Conservation (phyloP, 2,113 vertebrate species). For the Pterocles gutturalis region DNA sequence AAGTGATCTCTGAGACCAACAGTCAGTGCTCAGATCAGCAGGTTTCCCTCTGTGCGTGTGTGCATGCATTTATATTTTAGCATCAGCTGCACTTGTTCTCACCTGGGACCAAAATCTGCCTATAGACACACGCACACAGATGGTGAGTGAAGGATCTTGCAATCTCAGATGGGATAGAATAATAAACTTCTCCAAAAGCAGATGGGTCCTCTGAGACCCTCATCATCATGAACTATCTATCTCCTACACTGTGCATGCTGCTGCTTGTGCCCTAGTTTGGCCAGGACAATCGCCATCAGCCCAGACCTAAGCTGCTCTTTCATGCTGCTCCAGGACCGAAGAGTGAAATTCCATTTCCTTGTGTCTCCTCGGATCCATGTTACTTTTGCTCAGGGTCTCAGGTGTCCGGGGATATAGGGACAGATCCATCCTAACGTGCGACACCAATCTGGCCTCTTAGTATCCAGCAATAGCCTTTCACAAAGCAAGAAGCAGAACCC, state of each 20-base stretch:
- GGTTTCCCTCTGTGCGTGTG: not conserved
- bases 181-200: not conserved
- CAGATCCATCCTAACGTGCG: not conserved
- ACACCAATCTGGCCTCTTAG: not conserved
- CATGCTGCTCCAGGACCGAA: not conserved
- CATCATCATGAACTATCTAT: not conserved
- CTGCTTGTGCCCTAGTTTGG: not conserved
- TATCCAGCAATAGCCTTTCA: not conserved
- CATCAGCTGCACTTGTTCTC: not conserved
- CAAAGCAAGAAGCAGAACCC: not conserved
- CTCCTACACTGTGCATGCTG: not conserved
- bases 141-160: not conserved
- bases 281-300: rapidly evolving
- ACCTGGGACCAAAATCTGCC: not conserved
- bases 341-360: not conserved
- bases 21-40: not conserved
- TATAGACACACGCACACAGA: not conserved
- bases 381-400: not conserved
- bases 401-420: not conserved
- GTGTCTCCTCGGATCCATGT: rapidly evolving
- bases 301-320: not conserved
- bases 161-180: not conserved
- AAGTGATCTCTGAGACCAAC: rapidly evolving
- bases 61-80: not conserved
- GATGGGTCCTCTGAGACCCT: not conserved